Conservation (phyloP, 2,797 vertebrate species). For the Anguilla marmorata region DNA sequence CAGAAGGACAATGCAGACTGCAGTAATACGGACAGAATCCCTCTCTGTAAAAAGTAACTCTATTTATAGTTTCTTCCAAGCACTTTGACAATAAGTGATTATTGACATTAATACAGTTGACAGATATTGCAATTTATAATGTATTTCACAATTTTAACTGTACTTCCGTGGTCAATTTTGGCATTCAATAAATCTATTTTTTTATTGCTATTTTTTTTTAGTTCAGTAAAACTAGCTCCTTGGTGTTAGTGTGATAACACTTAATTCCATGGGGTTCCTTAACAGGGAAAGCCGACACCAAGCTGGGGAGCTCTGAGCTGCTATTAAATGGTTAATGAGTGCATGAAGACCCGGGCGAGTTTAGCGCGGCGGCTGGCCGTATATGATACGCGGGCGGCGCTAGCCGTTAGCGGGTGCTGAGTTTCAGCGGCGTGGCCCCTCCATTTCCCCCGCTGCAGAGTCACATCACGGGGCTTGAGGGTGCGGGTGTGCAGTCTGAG, state of each 20-base stretch:
- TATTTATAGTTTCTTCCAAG: not conserved
- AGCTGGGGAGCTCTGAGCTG: not conserved
- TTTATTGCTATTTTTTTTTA: not conserved
- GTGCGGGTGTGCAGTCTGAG: conserved; percentile 12
- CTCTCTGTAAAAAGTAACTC: not conserved
- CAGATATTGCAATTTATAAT: not conserved
- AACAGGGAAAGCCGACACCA: not conserved
- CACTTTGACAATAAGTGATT: not conserved
- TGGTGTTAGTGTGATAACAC: not conserved
- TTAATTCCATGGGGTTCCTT: not conserved
- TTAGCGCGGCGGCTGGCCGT: not conserved
- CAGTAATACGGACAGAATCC: not conserved
- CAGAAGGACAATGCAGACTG: conserved; percentile 1
- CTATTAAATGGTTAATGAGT: conserved; percentile 17
- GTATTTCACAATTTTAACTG: not conserved
- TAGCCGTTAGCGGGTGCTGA: not conserved
- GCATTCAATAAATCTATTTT: not conserved
- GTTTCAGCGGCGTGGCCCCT: not conserved
- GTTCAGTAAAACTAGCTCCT: not conserved
- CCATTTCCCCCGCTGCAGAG: not conserved
- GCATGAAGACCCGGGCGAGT: conserved; percentile 10
- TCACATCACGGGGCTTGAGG: not conserved
- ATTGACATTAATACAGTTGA: not conserved
- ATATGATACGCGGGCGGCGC: not conserved
- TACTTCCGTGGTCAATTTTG: not conserved